Percentiles rank a stretch among this genome's conserved stretches.
These are phyloP conservation scores for Siniperca undulata DNA, from an alignment of 2,797 vertebrate species.

Conservation along the genomic window DNA sequence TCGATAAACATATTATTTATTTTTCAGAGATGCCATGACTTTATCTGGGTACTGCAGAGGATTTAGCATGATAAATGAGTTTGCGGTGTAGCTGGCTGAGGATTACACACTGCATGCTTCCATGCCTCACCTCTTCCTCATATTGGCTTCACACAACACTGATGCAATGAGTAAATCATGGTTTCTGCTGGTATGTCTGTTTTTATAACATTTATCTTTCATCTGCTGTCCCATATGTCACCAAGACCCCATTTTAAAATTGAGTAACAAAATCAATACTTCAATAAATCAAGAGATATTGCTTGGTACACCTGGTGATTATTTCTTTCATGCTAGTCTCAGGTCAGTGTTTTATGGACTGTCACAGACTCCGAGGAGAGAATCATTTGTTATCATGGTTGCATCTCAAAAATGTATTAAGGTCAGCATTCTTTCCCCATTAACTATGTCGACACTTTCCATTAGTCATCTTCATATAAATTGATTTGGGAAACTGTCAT, in stretches of 20 bases:
- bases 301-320: slow-evolving; percentile 63
- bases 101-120: neutral
- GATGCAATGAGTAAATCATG: slow-evolving; percentile 32
- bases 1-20: slow-evolving; percentile 31
- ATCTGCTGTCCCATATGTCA: slow-evolving; percentile 58
- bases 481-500: slow-evolving; percentile 33
- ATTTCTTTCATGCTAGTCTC: slow-evolving; percentile 53
- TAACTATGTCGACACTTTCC: slow-evolving; percentile 49
- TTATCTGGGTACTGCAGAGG: slow-evolving; percentile 20
- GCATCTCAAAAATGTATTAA: slow-evolving; percentile 56
- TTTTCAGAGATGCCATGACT: slow-evolving; percentile 18
- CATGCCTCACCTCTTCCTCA: neutral
- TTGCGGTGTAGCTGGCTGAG: neutral
- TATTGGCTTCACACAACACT: slow-evolving; percentile 18
- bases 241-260: slow-evolving; percentile 60
- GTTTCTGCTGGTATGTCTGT: slow-evolving; percentile 41
- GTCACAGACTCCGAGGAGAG: slow-evolving; percentile 21
- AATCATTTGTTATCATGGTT: slow-evolving; percentile 57
- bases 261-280: slow-evolving; percentile 77
- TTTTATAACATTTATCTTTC: slow-evolving; percentile 72
- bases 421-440: slow-evolving; percentile 55
- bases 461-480: slow-evolving; percentile 51
- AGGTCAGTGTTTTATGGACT: slow-evolving; percentile 57
- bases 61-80: slow-evolving; percentile 23
- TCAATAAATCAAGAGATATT: slow-evolving; percentile 76